Base-by-base conservation (phyloP, 2,797 vertebrate species). In the Gymnocypris eckloni region DNA sequence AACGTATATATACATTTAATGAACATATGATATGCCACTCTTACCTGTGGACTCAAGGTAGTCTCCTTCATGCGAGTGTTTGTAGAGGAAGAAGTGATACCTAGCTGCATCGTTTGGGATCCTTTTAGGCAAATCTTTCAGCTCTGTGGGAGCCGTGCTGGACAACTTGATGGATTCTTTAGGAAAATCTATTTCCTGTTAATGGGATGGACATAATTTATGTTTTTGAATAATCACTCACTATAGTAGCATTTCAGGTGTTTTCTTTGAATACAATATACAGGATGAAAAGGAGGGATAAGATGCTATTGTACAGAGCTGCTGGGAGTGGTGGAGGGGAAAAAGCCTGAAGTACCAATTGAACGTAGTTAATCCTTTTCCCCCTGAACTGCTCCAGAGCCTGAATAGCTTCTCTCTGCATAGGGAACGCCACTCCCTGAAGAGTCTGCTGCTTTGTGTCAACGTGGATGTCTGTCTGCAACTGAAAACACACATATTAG, bases 41-140 rank as follows among this genome's bases (percentile, higher is more conserved):
- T 82, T 95, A 97, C 97, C 96, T 93, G 96, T 95, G 61, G 96
- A 96, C 90, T 97, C 96, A 90, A 97, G 92, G 90, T 96, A 96
- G 91, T 96, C 95, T 87, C 96, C 97, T 92, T 97, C 96, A 45
- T 97, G 95, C 79, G 93, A 92, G 89, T 97, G 96, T 84, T 96
- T 97, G 91, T 97, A 97, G 33, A 97, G 93, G 92, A 97, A 97
- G 89, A 97, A 97, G 90, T 97, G 97, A 87, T 97, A 97, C 13
- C 96, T 95, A 0, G 97, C 96, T 37, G 96, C 94, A 78, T 97
- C 96, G 91, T 95, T 96, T 37, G 97, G 96, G 92, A 97, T 93
- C 91, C 96, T 94, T 91, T 95, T 95, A 80, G 97, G 96, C 92
- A 97, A 93, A 64, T 97, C 97, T 86, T 93, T 96, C 56, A 97